Conservation (phyloP, 2,113 vertebrate genomes). For the Alectura lathami region DNA sequence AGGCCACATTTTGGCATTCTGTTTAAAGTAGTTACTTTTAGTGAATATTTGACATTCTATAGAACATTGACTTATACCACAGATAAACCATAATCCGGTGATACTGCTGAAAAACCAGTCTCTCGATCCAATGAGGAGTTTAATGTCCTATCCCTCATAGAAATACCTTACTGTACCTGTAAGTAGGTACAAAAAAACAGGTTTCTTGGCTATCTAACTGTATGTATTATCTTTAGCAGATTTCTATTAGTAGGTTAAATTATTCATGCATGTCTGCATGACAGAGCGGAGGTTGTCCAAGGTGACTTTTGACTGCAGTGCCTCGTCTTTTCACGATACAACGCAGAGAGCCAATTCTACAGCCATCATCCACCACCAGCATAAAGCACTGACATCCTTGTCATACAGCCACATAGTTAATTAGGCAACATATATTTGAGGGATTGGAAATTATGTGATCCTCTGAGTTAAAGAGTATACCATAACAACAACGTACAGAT, state of each 20-base stretch:
- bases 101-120: neutral
- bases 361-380: neutral
- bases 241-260: neutral
- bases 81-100: too few relatives aligned
- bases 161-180: too few relatives aligned
- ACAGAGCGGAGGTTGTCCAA: neutral
- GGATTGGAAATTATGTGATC: neutral
- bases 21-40: neutral
- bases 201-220: neutral
- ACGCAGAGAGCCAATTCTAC: neutral
- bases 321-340: neutral
- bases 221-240: neutral
- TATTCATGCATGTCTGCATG: neutral
- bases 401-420: neutral
- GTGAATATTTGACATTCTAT: neutral
- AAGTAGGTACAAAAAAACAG: rapidly evolving
- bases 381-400: neutral
- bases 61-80: neutral
- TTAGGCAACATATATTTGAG: neutral
- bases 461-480: neutral
- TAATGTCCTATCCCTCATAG: neutral
- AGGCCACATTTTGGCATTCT: neutral
- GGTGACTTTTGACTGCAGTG: neutral
- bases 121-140: neutral
- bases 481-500: neutral